These are phyloP conservation scores for Stegana nigrithorax DNA, from an alignment of 2,888 invertebrate genomes.

Conservation along the genomic window DNA sequence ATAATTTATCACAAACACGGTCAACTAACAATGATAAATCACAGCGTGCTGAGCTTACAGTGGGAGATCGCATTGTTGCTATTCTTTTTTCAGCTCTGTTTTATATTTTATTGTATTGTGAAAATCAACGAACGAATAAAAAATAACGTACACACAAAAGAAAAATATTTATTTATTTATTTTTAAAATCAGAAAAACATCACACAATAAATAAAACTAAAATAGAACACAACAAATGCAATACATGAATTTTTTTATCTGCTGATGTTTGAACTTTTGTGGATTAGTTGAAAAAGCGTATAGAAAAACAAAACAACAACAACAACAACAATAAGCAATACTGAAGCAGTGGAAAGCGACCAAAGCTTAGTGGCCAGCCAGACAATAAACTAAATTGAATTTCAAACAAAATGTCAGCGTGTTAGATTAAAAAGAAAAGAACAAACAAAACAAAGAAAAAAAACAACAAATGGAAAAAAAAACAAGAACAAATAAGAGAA, in stretches of 20 bases:
- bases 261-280: background rate
- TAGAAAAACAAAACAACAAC: background rate
- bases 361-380: background rate
- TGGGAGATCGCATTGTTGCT: too few species aligned
- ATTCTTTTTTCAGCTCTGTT: too few species aligned
- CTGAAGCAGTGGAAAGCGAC: too few species aligned
- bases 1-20: constrained; percentile 10
- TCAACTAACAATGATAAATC: too few species aligned
- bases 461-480: too few species aligned
- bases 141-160: background rate
- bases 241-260: background rate
- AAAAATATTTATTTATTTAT: background rate
- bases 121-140: too few species aligned
- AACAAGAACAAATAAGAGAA: background rate
- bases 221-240: constrained; percentile 1
- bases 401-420: constrained; percentile 25
- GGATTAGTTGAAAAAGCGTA: background rate
- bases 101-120: too few species aligned
- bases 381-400: constrained; percentile 58
- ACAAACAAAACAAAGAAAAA: background rate
- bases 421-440: background rate
- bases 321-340: background rate
- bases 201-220: constrained; percentile 11
- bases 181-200: constrained; percentile 9
- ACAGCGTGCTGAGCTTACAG: too few species aligned